phyloP scores from a whole-genome alignment of 2,797 vertebrate species.

The Eospalax fontanierii region DNA sequence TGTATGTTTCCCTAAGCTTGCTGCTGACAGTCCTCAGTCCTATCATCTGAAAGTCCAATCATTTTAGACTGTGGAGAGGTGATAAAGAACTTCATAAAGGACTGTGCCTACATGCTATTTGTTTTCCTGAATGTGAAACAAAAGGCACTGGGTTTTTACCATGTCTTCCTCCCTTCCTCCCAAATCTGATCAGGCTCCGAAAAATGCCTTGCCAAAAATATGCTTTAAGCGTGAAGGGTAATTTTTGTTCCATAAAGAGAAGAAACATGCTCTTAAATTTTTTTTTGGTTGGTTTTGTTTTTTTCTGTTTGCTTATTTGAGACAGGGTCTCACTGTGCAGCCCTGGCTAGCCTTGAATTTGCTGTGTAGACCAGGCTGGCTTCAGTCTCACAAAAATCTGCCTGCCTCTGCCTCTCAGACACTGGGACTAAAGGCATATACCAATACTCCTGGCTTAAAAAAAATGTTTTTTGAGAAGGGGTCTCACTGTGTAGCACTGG shows the following conservation, averaged over 20 bases:
- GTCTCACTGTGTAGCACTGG: too few relatives aligned
- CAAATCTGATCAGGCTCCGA: constrained; percentile 44
- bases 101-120: background rate
- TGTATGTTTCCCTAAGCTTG: constrained; percentile 40
- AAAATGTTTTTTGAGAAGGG: too few relatives aligned
- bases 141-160: constrained; percentile 14
- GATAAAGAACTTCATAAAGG: constrained; percentile 38
- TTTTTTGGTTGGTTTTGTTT: too few relatives aligned
- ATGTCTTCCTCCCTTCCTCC: constrained; percentile 30
- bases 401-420: too few relatives aligned
- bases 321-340: too few relatives aligned
- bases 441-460: too few relatives aligned
- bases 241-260: constrained; percentile 65
- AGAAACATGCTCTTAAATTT: background rate
- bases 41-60: constrained; percentile 62
- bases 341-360: too few relatives aligned
- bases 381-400: too few relatives aligned
- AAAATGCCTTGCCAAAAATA: constrained; percentile 30
- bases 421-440: too few relatives aligned
- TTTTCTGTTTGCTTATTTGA: too few relatives aligned
- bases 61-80: constrained; percentile 5
- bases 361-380: too few relatives aligned
- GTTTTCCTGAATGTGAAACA: constrained; percentile 62
- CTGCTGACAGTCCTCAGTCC: constrained; percentile 60
- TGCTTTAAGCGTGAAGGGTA: constrained; percentile 32